Evolutionary conservation across 2,113 vertebrate genomes (phyloP), one percentile per base, ranked within the genome.

Genomic region (Emydura subglobosa): DNA sequence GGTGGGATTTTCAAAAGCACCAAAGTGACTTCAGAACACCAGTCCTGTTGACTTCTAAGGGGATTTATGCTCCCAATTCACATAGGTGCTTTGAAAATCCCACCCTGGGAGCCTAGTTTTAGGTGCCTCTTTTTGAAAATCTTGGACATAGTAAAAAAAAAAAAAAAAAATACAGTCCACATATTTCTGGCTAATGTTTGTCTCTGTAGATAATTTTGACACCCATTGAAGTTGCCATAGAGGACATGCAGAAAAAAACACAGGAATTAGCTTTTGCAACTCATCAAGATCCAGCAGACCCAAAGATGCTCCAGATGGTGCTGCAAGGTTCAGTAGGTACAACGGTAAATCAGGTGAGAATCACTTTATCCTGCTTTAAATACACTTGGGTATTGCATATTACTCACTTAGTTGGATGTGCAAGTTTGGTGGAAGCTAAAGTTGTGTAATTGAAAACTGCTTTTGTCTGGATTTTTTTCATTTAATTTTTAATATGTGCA

Each of bases 231-330:
- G 99, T 99, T 44, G 99, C 99, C n/a, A 99, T 99, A 51, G 99
- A 99, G 97, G 99, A 99, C 97, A 99, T 99, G 99, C 99, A 99
- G 98, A 99, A 99, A 97, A 99, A 99, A 98, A 99, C 99, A 5
- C 99, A 99, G 93, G 99, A 99, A 96, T 54, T 99, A 93, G 99
- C 99, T 57, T 99, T 99, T 81, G 99, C 99, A 87, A 99, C 99
- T 55, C 99, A 99, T 97, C 99, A 99, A 95, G 99, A 99, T 93
- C 99, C 99, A 21, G 98, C 99, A 4, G 99, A 99, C 87, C 99
- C 99, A 85, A 99, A 99, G 97, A 99, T 99, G 99, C 98, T 99
- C 90, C 99, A 99, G 98, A 99, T 99, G 99, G 99, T 99, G 54
- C 98, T 99, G 16, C 99, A 99, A 94, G 99, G 99, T n/a, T 99